Base-by-base conservation (phyloP, 2,797 vertebrate species). In the Epinephelus coioides region DNA sequence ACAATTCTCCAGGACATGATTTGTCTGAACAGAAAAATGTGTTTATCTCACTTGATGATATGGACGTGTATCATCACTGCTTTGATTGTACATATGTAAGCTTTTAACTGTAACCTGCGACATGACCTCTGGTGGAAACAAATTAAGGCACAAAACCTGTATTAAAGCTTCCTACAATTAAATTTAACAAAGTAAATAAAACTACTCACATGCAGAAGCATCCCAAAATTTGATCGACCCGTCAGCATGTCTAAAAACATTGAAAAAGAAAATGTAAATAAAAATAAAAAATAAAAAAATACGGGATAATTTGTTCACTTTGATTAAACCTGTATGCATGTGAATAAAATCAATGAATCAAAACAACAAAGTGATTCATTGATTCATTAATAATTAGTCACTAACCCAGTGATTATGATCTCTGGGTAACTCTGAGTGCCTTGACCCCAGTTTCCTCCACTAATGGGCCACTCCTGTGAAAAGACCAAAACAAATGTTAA, bases 181-280 rank as follows among this genome's bases (percentile, higher is more conserved):
- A 2, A n/a, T 1, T 18, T 0, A 76, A 38, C 8, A 15, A 61
- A 49, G 25, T 3, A 67, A 78, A 19, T 6, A 9, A 53, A 78
- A 62, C 19, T 60, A 97, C 98, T 97, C 92, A 99, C 98, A 94
- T 91, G 97, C 97, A 93, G 98, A 99, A 5, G 98, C 97, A 85
- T 99, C 98, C 98, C 98, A 99, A 89, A 99, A 99, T 85, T 99
- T 99, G 87, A 99, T 91, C 6, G 98, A 97, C 53, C 98, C 98
- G 91, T 99, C 98, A 79, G 98, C 98, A 90, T 99, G 98, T 87
- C 98, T 99, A 25, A 57, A 69, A 30, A 21, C 3, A 88, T 78
- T 75, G 60, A 79, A 73, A 21, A 27, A 30, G 66, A 57, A 60
- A 6, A 34, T 34, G 7, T 7, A 47, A 56, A 23, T 5, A 69